phyloP scores from a whole-genome alignment of 2,888 invertebrate species.

The Caenorhabditis sp. region DNA sequence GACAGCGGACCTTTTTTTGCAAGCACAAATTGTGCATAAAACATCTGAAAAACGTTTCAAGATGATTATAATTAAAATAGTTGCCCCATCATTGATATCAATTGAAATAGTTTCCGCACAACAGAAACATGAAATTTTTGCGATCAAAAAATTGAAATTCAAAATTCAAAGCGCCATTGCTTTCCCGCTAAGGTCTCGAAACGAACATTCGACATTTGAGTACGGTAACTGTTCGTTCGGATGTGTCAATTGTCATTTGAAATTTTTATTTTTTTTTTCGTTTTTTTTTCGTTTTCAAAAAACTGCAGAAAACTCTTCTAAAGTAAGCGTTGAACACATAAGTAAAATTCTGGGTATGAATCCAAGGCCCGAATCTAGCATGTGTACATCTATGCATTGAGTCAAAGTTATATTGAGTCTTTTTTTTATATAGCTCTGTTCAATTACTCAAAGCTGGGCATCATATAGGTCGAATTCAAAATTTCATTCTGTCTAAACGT shows the following conservation, averaged over 20 bases:
- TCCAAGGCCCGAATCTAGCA: no score
- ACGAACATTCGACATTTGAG: not conserved
- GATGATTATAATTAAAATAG: not conserved
- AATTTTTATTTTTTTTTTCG: slow-evolving; percentile 4
- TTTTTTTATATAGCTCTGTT: no score
- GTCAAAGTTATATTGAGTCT: no score
- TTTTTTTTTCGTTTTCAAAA: not conserved
- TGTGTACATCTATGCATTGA: no score
- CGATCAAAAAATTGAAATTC: not conserved
- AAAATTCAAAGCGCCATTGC: not conserved
- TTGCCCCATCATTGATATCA: not conserved
- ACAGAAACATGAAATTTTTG: no score
- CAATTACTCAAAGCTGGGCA: no score
- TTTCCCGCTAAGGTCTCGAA: slow-evolving; percentile 22
- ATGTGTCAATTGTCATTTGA: slow-evolving; percentile 36
- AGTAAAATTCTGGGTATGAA: no score
- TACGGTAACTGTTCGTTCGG: slow-evolving; percentile 28
- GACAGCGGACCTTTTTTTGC: slow-evolving; percentile 86
- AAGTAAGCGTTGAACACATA: no score
- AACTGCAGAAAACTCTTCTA: no score
- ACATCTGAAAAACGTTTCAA: slow-evolving; percentile 42
- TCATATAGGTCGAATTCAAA: no score
- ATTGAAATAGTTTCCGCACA: no score
- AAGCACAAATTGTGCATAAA: slow-evolving; percentile 39
- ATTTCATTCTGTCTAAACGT: no score